Evolutionary conservation across 2,113 vertebrate genomes (phyloP).

Genomic region (Panurus biarmicus): DNA sequence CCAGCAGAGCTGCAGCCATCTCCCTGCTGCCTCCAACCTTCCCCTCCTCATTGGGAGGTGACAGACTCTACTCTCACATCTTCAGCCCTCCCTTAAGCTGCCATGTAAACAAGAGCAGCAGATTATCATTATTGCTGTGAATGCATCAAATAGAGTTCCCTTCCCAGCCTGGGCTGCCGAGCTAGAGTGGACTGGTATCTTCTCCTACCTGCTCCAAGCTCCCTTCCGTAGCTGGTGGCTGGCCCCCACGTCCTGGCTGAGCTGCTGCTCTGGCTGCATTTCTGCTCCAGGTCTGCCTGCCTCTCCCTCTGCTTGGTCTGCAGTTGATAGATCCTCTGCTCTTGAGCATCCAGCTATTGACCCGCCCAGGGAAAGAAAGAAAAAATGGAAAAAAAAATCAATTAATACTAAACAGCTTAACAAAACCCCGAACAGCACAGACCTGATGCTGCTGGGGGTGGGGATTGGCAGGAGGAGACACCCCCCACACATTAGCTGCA

Average conservation of each 20-base stretch:
- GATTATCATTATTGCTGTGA: background rate
- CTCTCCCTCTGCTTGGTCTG: conserved; percentile 79
- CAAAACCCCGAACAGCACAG: conserved; percentile 69
- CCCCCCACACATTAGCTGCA: conserved; percentile 47
- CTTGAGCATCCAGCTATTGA: conserved; percentile 89
- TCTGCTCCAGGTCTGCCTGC: conserved; percentile 75
- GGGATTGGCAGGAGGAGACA: conserved; percentile 64
- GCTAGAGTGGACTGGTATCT: background rate
- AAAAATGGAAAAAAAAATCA: conserved; percentile 89
- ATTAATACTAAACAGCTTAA: conserved; percentile 80
- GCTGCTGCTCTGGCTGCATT: conserved; percentile 63
- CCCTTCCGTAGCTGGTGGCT: conserved; percentile 57
- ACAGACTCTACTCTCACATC: background rate
- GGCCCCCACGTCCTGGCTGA: conserved; percentile 56
- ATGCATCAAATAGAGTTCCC: conserved; percentile 53
- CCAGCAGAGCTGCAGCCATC: background rate
- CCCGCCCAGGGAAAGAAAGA: conserved; percentile 87
- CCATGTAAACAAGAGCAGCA: background rate
- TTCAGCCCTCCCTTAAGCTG: background rate
- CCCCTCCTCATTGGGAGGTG: background rate
- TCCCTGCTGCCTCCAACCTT: background rate
- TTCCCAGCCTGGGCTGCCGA: conserved; percentile 20
- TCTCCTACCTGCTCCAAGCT: conserved; percentile 72
- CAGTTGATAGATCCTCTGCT: conserved; percentile 85
- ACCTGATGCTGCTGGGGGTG: conserved; percentile 63